A percentile compares a stretch with the other conserved stretches of the same genome.
phyloP scores from a whole-genome alignment of 2,113 vertebrate genomes.

The Gallinago paraguaiae region DNA sequence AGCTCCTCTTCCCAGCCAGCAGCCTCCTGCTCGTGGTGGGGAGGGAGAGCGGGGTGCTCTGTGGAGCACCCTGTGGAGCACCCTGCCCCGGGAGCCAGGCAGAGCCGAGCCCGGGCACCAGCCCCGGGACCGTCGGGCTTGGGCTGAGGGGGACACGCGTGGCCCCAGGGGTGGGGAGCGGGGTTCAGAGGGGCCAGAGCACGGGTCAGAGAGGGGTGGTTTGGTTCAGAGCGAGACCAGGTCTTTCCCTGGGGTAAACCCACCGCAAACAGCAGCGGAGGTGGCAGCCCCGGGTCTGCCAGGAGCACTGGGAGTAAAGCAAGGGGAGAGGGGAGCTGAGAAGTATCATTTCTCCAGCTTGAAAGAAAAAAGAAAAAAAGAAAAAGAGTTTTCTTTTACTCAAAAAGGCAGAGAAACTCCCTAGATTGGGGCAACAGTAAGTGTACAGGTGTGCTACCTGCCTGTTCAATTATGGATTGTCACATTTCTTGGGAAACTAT shows the following conservation, averaged over 20 bases:
- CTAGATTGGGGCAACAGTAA: background rate
- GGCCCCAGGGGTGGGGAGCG: rapidly evolving
- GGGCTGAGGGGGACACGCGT: background rate
- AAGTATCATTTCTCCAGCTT: background rate
- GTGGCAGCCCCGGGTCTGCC: background rate
- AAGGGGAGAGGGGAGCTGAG: background rate
- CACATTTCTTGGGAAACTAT: background rate
- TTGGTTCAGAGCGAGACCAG: background rate
- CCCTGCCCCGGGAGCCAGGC: background rate
- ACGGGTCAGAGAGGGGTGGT: rapidly evolving
- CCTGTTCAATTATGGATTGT: background rate
- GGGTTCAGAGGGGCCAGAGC: background rate
- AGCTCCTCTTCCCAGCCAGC: background rate
- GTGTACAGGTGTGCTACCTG: rapidly evolving
- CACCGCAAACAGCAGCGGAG: rapidly evolving
- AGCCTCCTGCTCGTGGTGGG: rapidly evolving
- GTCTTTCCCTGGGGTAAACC: background rate
- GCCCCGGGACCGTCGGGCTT: background rate
- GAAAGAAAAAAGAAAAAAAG: background rate
- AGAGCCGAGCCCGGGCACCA: background rate
- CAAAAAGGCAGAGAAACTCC: background rate
- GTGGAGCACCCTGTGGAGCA: too few species aligned
- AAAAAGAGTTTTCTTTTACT: rapidly evolving
- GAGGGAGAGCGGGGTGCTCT: background rate
- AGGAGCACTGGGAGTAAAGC: background rate